phyloP scores from a whole-genome alignment of 2,888 invertebrate genomes.

The Phasia obesa region DNA sequence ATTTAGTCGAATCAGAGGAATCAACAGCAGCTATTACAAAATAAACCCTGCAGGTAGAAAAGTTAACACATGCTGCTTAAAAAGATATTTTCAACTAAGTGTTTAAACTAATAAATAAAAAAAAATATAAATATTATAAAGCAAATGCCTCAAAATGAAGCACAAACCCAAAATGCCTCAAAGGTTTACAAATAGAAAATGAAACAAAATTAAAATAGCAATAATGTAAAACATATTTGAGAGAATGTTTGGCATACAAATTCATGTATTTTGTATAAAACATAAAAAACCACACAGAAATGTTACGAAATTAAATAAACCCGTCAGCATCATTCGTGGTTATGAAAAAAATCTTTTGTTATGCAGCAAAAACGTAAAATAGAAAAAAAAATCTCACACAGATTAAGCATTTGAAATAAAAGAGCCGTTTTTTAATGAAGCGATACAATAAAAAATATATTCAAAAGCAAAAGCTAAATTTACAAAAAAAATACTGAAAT shows the following conservation, averaged over 20 bases:
- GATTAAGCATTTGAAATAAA: constrained; percentile 13
- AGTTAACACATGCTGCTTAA: no score
- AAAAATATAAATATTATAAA: background rate
- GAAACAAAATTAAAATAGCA: background rate
- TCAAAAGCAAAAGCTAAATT: background rate
- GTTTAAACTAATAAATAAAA: no score
- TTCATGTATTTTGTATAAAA: background rate
- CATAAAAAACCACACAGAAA: constrained; percentile 2
- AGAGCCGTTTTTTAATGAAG: background rate
- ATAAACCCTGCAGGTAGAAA: no score
- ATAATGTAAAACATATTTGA: background rate
- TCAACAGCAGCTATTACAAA: no score
- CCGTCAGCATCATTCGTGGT: background rate
- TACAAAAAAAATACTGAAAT: background rate
- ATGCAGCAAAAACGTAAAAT: background rate
- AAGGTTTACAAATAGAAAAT: background rate
- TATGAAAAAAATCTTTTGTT: background rate
- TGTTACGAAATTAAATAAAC: constrained; percentile 9
- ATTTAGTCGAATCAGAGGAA: no score
- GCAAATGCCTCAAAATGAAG: background rate
- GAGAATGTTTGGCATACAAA: background rate
- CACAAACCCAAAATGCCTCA: background rate
- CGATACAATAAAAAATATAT: background rate
- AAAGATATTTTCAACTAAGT: no score
- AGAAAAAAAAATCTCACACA: background rate